Base-by-base conservation (phyloP, 1,140 invertebrate species). In the Drosophila hydei region DNA sequence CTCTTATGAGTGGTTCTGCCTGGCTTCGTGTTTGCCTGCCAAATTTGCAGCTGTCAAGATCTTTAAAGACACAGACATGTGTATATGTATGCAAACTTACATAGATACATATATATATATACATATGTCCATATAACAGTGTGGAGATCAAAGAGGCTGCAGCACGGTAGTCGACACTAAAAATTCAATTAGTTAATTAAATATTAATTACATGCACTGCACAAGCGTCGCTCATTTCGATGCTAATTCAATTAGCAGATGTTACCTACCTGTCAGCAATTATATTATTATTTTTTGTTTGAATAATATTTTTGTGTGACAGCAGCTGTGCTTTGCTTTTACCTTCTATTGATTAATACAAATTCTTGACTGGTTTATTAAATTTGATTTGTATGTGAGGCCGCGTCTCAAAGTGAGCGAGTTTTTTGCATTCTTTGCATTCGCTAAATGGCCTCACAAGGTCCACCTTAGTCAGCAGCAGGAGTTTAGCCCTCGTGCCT, bases 241-340 rank as follows among this genome's bases (percentile, higher is more conserved):
- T 87, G 77, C 74, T 87, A 80, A 85, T 81, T 85, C 59, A 72
- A 85, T 87, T 69, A 87, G 56, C 65, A 64, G 43, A 48, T 55
- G 72, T 33, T 62, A 30, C 27, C 52, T 27, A 70, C 51, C 25
- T 67, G 33, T 23, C 64, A 27, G 54, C 30, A 16, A 52, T 65
- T 14, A 56, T 54, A 33, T 21, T 36, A 14, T 9, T 45, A 30
- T 48, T 43, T 36, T 51, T 43, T 33, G 27, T n/a, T 45, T n/a
- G 2, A 40, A 9, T 6, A 1, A n/a, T 38, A 21, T 38, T 55
- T 40, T 42, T 55, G 9, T n/a, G 48, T 38, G 59, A 48, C 42
- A 70, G 67, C 59, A 19, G 60, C 36, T 43, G 45, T 4, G 16
- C 12, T 6, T 45, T 55, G 43, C 18, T 45, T 33, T 54, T 33